These are phyloP conservation scores for Cephus cinctus DNA, from an alignment of 1,140 invertebrate genomes.

Conservation along the genomic window DNA sequence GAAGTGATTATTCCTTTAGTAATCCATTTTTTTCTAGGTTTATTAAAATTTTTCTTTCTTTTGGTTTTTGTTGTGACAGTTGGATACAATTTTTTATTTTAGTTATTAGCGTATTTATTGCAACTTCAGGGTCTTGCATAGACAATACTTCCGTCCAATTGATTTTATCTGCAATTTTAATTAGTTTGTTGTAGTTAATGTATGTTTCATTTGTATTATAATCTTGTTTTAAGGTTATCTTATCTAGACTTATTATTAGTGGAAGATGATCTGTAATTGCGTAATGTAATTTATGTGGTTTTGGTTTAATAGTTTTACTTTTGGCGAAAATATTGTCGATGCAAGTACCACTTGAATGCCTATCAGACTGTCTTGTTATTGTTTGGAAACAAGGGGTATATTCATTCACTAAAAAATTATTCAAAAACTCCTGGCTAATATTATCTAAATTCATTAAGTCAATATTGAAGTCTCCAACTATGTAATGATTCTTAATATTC, in stretches of 20 bases:
- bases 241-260: background rate
- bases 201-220: background rate
- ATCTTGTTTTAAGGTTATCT: background rate
- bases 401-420: background rate
- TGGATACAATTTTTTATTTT: background rate
- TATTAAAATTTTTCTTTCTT: background rate
- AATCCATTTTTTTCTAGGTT: background rate
- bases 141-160: background rate
- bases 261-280: background rate
- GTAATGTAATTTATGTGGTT: background rate
- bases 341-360: background rate
- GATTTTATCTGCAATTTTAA: background rate
- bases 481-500: background rate
- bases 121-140: background rate
- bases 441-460: background rate
- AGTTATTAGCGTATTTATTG: background rate
- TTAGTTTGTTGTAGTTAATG: background rate
- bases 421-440: background rate
- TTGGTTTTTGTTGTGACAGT: background rate
- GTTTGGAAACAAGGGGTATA: background rate
- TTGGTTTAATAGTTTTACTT: background rate
- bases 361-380: background rate
- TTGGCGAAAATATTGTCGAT: background rate
- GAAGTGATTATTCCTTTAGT: background rate
- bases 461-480: background rate